These are phyloP conservation scores for Stenichneumon culpator DNA, from an alignment of 2,888 invertebrate species.

Conservation along the genomic window DNA sequence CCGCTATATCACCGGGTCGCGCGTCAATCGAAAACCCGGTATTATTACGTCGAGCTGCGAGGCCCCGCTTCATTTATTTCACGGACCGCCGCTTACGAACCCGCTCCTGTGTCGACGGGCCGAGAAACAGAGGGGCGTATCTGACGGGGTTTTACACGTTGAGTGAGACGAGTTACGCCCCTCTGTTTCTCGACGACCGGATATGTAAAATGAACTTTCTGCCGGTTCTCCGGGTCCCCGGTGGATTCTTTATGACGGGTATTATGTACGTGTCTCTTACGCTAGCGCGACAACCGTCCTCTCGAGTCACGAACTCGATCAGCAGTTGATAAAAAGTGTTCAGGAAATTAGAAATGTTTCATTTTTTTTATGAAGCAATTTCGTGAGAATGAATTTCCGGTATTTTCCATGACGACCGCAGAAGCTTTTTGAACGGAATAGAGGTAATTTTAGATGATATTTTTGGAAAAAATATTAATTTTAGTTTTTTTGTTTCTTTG, in stretches of 20 bases:
- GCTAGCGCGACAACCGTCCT: not conserved
- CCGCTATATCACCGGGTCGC: conserved; percentile 16
- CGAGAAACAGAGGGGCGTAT: not conserved
- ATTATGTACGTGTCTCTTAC: conserved; percentile 17
- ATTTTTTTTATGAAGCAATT: not conserved
- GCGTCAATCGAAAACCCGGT: conserved; percentile 43
- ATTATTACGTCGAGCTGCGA: conserved; percentile 63
- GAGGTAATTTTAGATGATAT: no score
- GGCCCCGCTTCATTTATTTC: conserved; percentile 62
- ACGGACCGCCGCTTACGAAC: conserved; percentile 55
- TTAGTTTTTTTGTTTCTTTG: conserved; percentile 20
- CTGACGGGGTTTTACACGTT: not conserved
- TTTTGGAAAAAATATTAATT: not conserved
- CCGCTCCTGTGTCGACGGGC: not conserved
- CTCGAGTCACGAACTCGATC: conserved; percentile 2
- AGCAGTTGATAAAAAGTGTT: not conserved
- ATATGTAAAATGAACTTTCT: conserved; percentile 51
- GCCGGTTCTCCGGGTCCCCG: conserved; percentile 4
- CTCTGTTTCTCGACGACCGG: not conserved
- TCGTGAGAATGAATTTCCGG: not conserved
- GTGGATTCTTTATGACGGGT: conserved; percentile 24
- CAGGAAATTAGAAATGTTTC: not conserved
- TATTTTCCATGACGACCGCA: no score
- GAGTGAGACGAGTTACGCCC: not conserved
- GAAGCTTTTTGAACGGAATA: no score